Conservation (phyloP, 1,140 invertebrate species). For the Orius laevigatus region DNA sequence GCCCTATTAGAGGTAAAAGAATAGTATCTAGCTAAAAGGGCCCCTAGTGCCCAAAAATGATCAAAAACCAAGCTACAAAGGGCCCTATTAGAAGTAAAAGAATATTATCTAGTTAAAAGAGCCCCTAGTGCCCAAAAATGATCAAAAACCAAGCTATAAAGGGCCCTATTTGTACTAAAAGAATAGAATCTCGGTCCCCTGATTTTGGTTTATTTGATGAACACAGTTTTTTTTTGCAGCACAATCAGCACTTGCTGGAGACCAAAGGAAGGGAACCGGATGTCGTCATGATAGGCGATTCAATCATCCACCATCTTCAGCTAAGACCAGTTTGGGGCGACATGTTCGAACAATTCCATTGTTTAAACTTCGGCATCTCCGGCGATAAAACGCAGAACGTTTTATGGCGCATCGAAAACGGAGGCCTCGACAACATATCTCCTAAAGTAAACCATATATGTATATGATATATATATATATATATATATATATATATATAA, state of each 20-base stretch:
- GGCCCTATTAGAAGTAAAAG: too few relatives aligned
- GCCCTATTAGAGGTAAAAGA: too few relatives aligned
- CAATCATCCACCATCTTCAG: conserved; percentile 57
- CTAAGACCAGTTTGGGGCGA: conserved; percentile 70
- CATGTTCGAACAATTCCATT: conserved; percentile 45
- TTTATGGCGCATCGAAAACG: conserved; percentile 74
- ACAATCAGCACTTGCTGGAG: conserved; percentile 62
- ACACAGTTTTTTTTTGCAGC: conserved; percentile 36
- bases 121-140: too few relatives aligned
- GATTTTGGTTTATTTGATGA: not conserved
- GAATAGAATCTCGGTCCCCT: not conserved
- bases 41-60: too few relatives aligned
- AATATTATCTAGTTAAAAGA: too few relatives aligned
- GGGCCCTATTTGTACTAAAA: too few relatives aligned
- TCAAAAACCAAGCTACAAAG: too few relatives aligned
- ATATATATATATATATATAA: too few relatives aligned
- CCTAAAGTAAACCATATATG: too few relatives aligned
- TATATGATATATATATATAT: too few relatives aligned
- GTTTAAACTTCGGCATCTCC: conserved; percentile 78
- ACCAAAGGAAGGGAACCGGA: conserved; percentile 74
- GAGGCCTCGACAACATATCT: conserved; percentile 69
- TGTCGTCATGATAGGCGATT: conserved; percentile 81
- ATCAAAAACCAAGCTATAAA: too few relatives aligned
- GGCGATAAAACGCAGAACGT: conserved; percentile 76
- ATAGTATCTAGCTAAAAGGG: too few relatives aligned